Conservation (phyloP, 37 sponge, comb jelly and placozoan species). For the Aplysina aerophoba region DNA sequence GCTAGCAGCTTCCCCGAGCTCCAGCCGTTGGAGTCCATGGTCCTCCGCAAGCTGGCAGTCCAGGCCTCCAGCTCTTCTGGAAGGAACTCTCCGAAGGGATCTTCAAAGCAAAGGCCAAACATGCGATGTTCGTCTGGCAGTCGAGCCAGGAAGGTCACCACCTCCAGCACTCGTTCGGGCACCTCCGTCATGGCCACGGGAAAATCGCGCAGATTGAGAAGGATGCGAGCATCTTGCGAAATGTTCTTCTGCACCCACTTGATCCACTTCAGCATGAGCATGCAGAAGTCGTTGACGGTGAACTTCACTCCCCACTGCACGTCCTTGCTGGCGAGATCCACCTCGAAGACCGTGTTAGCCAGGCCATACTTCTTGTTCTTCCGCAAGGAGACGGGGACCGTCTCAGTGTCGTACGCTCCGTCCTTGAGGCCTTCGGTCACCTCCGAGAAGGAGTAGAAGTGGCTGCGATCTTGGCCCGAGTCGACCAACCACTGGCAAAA, state of each 20-base stretch:
- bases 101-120: constrained; percentile 76
- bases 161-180: constrained; percentile 63
- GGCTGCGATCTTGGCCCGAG: constrained; percentile 52
- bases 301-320: constrained; percentile 58
- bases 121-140: constrained; percentile 53
- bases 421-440: constrained; percentile 44
- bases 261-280: constrained; percentile 60
- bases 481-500: constrained; percentile 63
- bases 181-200: constrained; percentile 56
- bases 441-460: constrained; percentile 75
- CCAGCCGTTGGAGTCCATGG: constrained; percentile 80
- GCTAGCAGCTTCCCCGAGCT: constrained; percentile 55
- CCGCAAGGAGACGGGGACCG: constrained; percentile 49
- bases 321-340: constrained; percentile 51
- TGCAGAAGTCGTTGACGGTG: constrained; percentile 59
- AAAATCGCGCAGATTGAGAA: constrained; percentile 89
- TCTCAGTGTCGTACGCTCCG: constrained; percentile 60
- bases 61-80: constrained; percentile 81
- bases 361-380: constrained; percentile 78
- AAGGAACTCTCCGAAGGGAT: constrained; percentile 72
- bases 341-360: constrained; percentile 67
- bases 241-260: constrained; percentile 54
- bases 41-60: constrained; percentile 65
- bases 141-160: constrained; percentile 59
- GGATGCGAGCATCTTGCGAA: constrained; percentile 41